Evolutionary conservation across 2,888 invertebrate genomes (phyloP).

Genomic region (Ectemnius continuus): DNA sequence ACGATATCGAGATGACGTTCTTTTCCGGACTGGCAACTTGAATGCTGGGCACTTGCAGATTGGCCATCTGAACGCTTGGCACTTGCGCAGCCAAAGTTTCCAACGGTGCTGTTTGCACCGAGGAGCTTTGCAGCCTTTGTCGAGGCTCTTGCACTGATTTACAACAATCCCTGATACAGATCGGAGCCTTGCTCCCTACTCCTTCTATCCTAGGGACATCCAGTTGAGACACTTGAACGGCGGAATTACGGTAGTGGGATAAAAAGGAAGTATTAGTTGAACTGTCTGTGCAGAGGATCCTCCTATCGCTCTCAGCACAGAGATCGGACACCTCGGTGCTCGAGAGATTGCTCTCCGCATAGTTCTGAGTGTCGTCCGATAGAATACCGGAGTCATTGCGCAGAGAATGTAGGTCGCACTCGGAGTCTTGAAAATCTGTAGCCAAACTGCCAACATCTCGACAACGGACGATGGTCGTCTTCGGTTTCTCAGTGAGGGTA

Average conservation of each 20-base stretch:
- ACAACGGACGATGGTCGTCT: constrained; percentile 50
- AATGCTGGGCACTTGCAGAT: neutral
- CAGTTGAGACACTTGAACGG: constrained; percentile 52
- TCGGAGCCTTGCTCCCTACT: constrained; percentile 7
- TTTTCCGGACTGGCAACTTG: constrained; percentile 50
- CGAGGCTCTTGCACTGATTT: constrained; percentile 6
- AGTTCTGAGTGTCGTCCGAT: constrained; percentile 66
- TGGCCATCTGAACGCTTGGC: neutral
- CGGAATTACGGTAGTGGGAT: constrained; percentile 42
- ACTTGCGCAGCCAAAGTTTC: neutral
- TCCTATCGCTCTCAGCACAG: constrained; percentile 38
- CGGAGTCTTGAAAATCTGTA: constrained; percentile 62
- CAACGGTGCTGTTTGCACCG: neutral
- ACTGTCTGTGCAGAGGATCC: constrained; percentile 51
- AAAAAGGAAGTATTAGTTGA: constrained; percentile 64
- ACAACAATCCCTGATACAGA: constrained; percentile 33
- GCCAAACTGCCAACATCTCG: constrained; percentile 67
- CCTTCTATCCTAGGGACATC: constrained; percentile 9
- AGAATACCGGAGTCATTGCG: constrained; percentile 67
- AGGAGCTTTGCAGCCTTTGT: neutral
- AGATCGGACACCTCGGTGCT: constrained; percentile 54
- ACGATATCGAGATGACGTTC: constrained; percentile 69
- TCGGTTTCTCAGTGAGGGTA: constrained; percentile 66
- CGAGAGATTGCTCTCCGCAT: constrained; percentile 61
- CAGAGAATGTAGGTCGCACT: constrained; percentile 54